phyloP scores from a whole-genome alignment of 2,888 invertebrate genomes.

The Tetragonisca angustula region DNA sequence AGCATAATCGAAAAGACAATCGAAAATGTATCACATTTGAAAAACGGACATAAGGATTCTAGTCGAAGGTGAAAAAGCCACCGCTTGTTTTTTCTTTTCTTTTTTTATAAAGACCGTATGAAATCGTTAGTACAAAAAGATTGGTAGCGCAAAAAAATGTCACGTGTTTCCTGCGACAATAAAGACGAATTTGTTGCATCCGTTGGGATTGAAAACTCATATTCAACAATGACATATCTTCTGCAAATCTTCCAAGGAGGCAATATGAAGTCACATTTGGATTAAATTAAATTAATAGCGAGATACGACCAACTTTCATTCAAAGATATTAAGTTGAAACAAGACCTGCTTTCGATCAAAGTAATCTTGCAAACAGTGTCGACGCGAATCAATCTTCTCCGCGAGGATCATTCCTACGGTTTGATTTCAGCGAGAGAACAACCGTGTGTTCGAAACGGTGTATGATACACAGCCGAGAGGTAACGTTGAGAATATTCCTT shows the following conservation, averaged over 20 bases:
- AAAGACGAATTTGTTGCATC: neutral
- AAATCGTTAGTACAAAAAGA: neutral
- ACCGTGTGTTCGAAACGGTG: too few species aligned
- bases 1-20: neutral
- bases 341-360: neutral
- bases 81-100: neutral
- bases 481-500: neutral
- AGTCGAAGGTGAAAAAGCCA: slow-evolving; percentile 34
- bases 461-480: neutral
- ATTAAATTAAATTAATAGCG: neutral
- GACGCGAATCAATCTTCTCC: neutral
- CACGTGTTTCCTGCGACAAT: neutral
- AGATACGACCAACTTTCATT: neutral
- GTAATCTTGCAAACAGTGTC: neutral
- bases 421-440: neutral
- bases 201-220: neutral
- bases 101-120: neutral
- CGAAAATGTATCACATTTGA: slow-evolving; percentile 39
- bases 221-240: neutral
- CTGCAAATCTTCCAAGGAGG: too few species aligned
- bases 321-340: too few species aligned
- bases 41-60: slow-evolving; percentile 17
- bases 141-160: neutral
- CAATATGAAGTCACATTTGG: neutral
- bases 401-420: neutral